Conservation (phyloP, 2,113 vertebrate genomes). For the Myrmophylax atrothorax region DNA sequence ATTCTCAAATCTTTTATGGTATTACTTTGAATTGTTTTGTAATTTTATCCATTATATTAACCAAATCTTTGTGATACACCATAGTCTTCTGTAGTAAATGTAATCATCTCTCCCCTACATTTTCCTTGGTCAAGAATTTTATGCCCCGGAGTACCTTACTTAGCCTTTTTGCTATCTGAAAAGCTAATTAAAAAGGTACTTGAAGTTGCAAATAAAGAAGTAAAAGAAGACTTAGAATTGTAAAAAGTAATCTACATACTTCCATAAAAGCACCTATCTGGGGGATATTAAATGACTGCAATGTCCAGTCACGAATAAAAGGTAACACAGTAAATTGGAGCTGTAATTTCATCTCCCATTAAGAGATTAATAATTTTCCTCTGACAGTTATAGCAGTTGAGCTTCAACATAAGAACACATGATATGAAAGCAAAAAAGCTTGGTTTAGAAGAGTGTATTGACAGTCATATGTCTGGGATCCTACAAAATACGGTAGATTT, state of each 20-base stretch:
- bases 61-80: neutral
- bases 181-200: neutral
- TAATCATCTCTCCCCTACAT: neutral
- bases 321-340: conserved; percentile 8
- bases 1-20: neutral
- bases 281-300: neutral
- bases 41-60: neutral
- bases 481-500: neutral
- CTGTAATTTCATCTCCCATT: neutral
- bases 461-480: neutral
- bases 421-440: neutral
- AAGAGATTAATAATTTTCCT: conserved; percentile 33
- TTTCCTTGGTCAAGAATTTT: neutral
- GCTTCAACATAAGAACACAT: neutral
- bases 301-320: neutral
- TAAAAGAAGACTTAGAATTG: neutral
- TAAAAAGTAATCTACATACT: neutral
- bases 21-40: neutral
- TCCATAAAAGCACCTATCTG: neutral
- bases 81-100: neutral
- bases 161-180: neutral
- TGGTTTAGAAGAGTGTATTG: neutral
- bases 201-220: neutral
- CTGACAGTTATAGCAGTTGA: neutral
- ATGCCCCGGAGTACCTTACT: neutral